A percentile compares a stretch with the other conserved stretches of the same genome.
Conservation (phyloP, 2,888 invertebrate species). For the Diloba caeruleocephala region DNA sequence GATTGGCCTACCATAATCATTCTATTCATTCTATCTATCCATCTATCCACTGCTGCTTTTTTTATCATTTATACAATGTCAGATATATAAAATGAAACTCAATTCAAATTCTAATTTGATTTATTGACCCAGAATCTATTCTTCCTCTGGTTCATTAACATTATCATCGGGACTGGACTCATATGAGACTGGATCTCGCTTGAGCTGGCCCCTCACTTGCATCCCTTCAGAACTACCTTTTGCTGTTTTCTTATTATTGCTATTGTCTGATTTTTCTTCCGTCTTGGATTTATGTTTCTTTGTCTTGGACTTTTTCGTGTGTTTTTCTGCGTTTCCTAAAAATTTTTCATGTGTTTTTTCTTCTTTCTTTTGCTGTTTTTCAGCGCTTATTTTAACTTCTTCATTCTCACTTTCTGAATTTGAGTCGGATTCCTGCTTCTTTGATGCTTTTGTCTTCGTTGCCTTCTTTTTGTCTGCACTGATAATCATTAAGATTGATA, state of each 20-base stretch:
- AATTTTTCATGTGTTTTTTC: conserved; percentile 27
- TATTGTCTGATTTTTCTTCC: conserved; percentile 32
- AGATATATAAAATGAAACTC: conserved; percentile 30
- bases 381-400: conserved; percentile 43
- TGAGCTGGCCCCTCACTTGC: conserved; percentile 27
- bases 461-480: conserved; percentile 17
- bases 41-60: no score
- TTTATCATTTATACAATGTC: no score
- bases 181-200: conserved; percentile 65
- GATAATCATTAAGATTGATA: not conserved
- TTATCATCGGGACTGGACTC: conserved; percentile 81
- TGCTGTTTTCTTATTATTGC: conserved; percentile 32
- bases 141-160: conserved; percentile 77
- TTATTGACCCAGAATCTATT: conserved; percentile 58
- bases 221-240: conserved; percentile 34
- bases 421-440: conserved; percentile 8
- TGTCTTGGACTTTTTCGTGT: conserved; percentile 44
- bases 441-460: conserved; percentile 21
- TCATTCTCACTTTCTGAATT: conserved; percentile 35
- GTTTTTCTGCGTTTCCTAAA: conserved; percentile 27
- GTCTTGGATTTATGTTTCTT: conserved; percentile 49
- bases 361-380: conserved; percentile 46
- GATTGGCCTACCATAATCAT: no score
- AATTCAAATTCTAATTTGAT: conserved; percentile 27
- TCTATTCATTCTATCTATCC: no score